Evolutionary conservation across 2,888 invertebrate genomes (phyloP).

Genomic region (Adelphocoris suturalis): DNA sequence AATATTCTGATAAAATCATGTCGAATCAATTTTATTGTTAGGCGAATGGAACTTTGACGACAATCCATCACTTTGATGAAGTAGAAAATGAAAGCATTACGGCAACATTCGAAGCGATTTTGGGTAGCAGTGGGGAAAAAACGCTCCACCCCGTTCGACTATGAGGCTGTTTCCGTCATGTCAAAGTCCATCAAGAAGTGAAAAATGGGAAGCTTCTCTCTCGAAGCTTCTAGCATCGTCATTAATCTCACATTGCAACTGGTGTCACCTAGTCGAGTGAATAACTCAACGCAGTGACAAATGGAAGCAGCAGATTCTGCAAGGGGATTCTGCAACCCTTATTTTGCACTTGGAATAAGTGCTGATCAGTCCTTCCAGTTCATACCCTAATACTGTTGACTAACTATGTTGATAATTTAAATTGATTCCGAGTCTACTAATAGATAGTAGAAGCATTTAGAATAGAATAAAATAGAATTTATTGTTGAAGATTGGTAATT

Average conservation of each 20-base stretch:
- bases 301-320: not conserved
- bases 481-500: too few relatives aligned
- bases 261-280: slow-evolving; percentile 19
- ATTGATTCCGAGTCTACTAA: too few relatives aligned
- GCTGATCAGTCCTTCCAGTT: not conserved
- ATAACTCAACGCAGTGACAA: not conserved
- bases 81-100: not conserved
- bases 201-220: slow-evolving; percentile 17
- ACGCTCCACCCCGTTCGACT: not conserved
- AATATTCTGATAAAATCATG: too few relatives aligned
- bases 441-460: too few relatives aligned
- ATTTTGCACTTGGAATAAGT: not conserved
- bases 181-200: slow-evolving; percentile 36
- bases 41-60: not conserved
- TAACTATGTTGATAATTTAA: too few relatives aligned
- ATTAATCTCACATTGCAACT: slow-evolving; percentile 40
- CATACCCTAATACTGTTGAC: too few relatives aligned
- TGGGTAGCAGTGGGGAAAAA: not conserved
- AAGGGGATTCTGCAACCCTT: not conserved
- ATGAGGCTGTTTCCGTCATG: slow-evolving; percentile 8
- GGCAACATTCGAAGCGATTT: not conserved
- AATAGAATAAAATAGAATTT: too few relatives aligned
- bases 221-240: not conserved
- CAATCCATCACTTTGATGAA: slow-evolving; percentile 1
- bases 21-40: too few relatives aligned